Evolutionary conservation across 2,797 vertebrate genomes (phyloP), one percentile per base, ranked within the genome.

Genomic region (Lepus oiostolus): DNA sequence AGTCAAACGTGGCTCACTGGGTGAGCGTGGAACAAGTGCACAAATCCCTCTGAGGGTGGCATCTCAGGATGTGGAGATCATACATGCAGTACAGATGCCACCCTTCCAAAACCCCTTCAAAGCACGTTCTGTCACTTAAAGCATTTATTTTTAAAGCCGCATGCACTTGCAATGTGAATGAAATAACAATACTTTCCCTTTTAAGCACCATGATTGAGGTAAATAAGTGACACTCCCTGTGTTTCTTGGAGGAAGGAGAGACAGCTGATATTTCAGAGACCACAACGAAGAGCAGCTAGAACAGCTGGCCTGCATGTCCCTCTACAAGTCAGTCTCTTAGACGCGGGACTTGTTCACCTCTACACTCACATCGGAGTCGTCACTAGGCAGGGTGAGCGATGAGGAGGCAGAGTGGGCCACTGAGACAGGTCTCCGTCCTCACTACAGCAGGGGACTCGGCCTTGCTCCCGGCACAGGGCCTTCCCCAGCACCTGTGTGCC

Each of bases 61-160:
- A 22, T 70, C 68, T 35, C 58, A 90, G 68, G 68, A 81, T 63
- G 11, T 0, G 42, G 30, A 70, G 42, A 77, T n/a, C 68, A 63
- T 10, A 88, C 63, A 70, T n/a, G 30, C 0, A 22, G 80, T 38
- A 30, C 58, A 85, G 35, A 95, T 28, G 32, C 28, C 21, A 14
- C n/a, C 21, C 72, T 86, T 86, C 70, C 60, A 85, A 91, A 93
- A 86, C 24, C n/a, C 54, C 88, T 89, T 93, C 42, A 77, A 65
- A 93, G 38, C 13, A 79, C 2, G 5, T 65, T 75, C 35, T 1
- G 3, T 72, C 87, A 79, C 9, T 76, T 71, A 75, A 89, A 70
- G 9, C 32, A 88, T 52, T 77, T 76, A 68, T 65, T 93, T 91
- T 93, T 63, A 94, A 96, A 79, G 65, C 7, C 38, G 60, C 16